A percentile compares a stretch with the other conserved stretches of the same genome.
Evolutionary conservation across 1,140 invertebrate species (phyloP).

Genomic region (Dufourea novaeangliae): DNA sequence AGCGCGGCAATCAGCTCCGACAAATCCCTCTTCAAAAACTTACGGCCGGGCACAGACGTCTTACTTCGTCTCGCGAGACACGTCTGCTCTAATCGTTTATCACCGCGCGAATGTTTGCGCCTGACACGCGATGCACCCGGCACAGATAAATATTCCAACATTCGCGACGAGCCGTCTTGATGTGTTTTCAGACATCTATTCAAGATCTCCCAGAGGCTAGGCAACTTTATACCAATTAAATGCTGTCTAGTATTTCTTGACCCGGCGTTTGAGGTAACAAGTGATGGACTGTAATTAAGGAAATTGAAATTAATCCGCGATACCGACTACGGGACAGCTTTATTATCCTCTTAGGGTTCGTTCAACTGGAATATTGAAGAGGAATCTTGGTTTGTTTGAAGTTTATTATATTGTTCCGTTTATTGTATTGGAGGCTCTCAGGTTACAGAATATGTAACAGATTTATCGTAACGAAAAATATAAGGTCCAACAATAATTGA

Average conservation of each 20-base stretch:
- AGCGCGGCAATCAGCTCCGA: background rate
- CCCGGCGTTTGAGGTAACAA: background rate
- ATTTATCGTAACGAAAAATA: too few species aligned
- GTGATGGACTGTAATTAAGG: background rate
- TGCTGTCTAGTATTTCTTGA: background rate
- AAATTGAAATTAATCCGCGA: background rate
- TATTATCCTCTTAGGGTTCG: background rate
- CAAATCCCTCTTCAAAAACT: conserved; percentile 15
- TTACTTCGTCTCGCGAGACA: conserved; percentile 6
- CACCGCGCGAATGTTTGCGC: conserved; percentile 29
- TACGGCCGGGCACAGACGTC: background rate
- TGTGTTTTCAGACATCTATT: conserved; percentile 16
- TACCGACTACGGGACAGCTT: background rate
- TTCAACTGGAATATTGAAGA: background rate
- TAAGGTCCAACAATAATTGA: too few species aligned
- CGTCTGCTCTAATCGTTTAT: conserved; percentile 40
- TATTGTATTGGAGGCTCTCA: background rate
- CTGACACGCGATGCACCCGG: conserved; percentile 23
- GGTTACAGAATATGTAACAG: too few species aligned
- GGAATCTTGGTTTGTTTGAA: background rate
- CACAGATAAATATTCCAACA: conserved; percentile 49
- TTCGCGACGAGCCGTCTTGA: background rate
- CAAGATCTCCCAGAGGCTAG: too few species aligned
- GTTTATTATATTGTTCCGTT: background rate
- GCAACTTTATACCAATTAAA: background rate